Conservation (phyloP, 2,113 vertebrate species). For the Eulacestoma nigropectus region DNA sequence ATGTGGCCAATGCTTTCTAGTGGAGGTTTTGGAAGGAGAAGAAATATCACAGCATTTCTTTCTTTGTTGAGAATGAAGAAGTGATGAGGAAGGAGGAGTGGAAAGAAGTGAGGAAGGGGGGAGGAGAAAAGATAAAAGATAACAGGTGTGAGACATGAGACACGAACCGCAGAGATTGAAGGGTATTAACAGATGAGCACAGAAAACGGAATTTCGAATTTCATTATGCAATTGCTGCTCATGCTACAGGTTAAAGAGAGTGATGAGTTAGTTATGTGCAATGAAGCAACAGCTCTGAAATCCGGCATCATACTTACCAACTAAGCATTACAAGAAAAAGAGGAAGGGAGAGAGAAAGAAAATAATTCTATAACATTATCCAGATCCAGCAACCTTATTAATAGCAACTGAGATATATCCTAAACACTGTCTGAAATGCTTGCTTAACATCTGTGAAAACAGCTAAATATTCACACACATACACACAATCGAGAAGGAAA, state of each 20-base stretch:
- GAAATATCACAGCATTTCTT: slow-evolving; percentile 88
- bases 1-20: slow-evolving; percentile 88
- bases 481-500: slow-evolving; percentile 17
- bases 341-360: slow-evolving; percentile 63
- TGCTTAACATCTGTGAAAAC: slow-evolving; percentile 16
- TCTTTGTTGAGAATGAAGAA: slow-evolving; percentile 86
- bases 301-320: slow-evolving; percentile 72
- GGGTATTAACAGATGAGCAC: slow-evolving; percentile 74
- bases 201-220: slow-evolving; percentile 65
- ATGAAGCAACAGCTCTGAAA: slow-evolving; percentile 64
- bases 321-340: slow-evolving; percentile 66
- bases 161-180: slow-evolving; percentile 69
- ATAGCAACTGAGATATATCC: slow-evolving; percentile 38
- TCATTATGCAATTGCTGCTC: slow-evolving; percentile 68
- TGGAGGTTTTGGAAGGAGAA: slow-evolving; percentile 89
- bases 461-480: slow-evolving; percentile 6
- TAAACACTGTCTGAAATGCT: slow-evolving; percentile 29
- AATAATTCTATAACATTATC: slow-evolving; percentile 72
- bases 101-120: slow-evolving; percentile 66
- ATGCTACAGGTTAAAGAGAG: slow-evolving; percentile 72
- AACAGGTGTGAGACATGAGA: slow-evolving; percentile 75
- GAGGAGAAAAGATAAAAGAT: slow-evolving; percentile 73
- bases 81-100: slow-evolving; percentile 69
- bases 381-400: slow-evolving; percentile 54
- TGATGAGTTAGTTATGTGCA: slow-evolving; percentile 66